Evolutionary conservation across 2,797 vertebrate species (phyloP), one percentile per base, ranked within the genome.

Genomic region (Danionella dracula): DNA sequence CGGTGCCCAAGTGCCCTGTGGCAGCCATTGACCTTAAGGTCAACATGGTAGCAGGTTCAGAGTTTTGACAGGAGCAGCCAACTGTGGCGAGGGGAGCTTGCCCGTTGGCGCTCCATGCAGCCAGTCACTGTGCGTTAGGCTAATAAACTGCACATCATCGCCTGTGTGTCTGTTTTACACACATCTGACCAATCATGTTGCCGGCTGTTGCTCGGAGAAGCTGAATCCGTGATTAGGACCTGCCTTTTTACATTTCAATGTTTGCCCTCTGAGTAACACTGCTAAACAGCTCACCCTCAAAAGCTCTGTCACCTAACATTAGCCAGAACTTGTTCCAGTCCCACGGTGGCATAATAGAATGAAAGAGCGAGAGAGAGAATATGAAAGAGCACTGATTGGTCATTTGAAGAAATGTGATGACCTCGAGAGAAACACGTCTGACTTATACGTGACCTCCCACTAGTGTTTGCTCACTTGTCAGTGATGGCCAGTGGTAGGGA

Each of bases 61-160:
- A 82, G 81, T 84, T 89, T 83, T 86, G 84, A 89, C 83, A 76
- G 84, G 78, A 77, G 80, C 78, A 82, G 82, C 80, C 82, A 78
- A 83, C 83, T 84, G 85, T 83, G 75, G 76, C 77, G 73, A 82
- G 79, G 79, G 73, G 76, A 81, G 78, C 57, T 23, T 57, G 71
- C 80, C 82, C 70, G 10, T 27, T 17, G 81, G 80, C 77, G 0
- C 71, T 76, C 70, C 68, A 54, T 79, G 81, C 77, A 76, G 81
- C 81, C 78, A 66, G 75, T 86, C 84, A 81, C 66, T 76, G 82
- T 80, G 76, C 23, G 71, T 89, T 87, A 85, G 80, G 77, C 80
- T 81, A 79, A 86, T 82, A 78, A 83, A 78, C 78, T 75, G 76
- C 65, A 46, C 68, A 32, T 70, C 63, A 76, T 83, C 80, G 70